Evolutionary conservation across 2,113 vertebrate genomes (phyloP).

Genomic region (Prunella fulvescens): DNA sequence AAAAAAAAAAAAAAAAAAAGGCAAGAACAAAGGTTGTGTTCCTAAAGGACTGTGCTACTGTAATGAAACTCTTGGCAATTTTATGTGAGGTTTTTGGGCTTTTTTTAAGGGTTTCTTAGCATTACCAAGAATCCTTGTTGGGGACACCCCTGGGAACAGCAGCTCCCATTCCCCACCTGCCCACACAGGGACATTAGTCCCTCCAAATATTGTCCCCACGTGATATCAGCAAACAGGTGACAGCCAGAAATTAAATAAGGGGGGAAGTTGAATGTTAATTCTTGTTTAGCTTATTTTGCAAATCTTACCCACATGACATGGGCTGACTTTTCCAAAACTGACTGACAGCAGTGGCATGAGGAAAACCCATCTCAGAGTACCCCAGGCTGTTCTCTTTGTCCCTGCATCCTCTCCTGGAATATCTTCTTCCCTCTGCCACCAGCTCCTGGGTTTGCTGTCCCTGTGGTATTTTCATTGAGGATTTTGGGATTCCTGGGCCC

Average conservation of each 20-base stretch:
- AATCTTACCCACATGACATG: fast-evolving
- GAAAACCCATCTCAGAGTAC: background rate
- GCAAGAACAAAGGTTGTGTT: background rate
- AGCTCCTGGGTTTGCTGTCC: background rate
- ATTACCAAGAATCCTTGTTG: background rate
- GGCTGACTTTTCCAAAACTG: background rate
- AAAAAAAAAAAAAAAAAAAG: background rate
- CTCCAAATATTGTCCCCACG: background rate
- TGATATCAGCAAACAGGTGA: background rate
- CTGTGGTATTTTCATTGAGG: background rate
- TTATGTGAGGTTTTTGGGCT: background rate
- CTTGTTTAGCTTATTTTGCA: background rate
- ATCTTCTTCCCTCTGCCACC: background rate
- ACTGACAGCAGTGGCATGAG: background rate
- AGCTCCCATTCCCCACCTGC: background rate
- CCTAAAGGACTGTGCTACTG: background rate
- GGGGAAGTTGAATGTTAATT: background rate
- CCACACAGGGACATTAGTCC: fast-evolving
- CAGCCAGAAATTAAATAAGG: background rate
- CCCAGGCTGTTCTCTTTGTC: background rate
- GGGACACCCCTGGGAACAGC: background rate
- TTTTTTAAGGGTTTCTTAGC: background rate
- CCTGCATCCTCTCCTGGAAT: background rate
- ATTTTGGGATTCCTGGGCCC: slow-evolving; percentile 25
- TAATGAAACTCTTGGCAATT: background rate